phyloP scores from a whole-genome alignment of 2,888 invertebrate species.

The Kuschelorhynchus macadamiae region DNA sequence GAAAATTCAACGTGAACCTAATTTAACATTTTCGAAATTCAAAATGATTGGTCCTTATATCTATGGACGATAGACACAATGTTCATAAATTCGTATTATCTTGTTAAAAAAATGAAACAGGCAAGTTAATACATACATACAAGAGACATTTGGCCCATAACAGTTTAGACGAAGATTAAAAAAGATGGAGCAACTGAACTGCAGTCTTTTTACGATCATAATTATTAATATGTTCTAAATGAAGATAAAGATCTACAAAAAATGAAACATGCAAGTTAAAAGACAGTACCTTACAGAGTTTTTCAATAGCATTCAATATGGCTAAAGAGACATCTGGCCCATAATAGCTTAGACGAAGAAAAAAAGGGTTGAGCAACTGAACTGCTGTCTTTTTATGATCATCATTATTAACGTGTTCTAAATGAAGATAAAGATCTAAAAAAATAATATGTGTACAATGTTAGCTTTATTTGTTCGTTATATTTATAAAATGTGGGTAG shows the following conservation, averaged over 20 bases:
- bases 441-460: constrained; percentile 27
- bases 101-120: too few species aligned
- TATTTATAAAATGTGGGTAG: too few species aligned
- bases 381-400: constrained; percentile 51
- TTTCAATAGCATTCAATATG: constrained; percentile 66
- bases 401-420: constrained; percentile 47
- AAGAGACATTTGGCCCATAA: constrained; percentile 66
- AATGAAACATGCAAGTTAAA: too few species aligned
- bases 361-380: constrained; percentile 60
- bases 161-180: constrained; percentile 56
- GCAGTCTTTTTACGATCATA: constrained; percentile 46
- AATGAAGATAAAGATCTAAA: constrained; percentile 59
- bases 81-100: too few species aligned
- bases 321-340: constrained; percentile 66
- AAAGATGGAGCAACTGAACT: constrained; percentile 58
- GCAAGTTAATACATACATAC: too few species aligned
- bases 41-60: too few species aligned
- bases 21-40: too few species aligned
- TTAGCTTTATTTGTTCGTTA: background rate
- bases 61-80: too few species aligned
- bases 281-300: constrained; percentile 63
- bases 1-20: too few species aligned
- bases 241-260: constrained; percentile 58
- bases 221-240: constrained; percentile 52
- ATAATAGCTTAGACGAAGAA: constrained; percentile 58